Base-by-base conservation (phyloP, 2,888 invertebrate species). In the Drosophila pegasa region DNA sequence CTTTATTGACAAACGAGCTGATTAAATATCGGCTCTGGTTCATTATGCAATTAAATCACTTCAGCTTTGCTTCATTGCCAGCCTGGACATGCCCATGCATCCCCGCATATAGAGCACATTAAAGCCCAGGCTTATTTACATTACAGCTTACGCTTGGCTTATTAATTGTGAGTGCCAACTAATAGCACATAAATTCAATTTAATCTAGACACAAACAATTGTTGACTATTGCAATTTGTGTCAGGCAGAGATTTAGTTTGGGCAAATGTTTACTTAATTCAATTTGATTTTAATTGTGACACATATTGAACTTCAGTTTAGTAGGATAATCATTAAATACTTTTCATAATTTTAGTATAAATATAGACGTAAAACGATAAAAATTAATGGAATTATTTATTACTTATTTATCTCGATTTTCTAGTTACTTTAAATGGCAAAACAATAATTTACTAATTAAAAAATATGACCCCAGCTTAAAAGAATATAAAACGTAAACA, bases 1-100 rank as follows among this genome's bases (percentile, higher is more conserved):
- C 77, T 83, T 88, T 87, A 84, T 82, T 88, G 78, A 87, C 88
- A 83, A 85, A 83, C 84, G 74, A 88, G 65, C 83, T 83, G 83
- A 88, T 83, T 83, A 83, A 86, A 86, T 83, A 80, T 70, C 70
- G 64, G 80, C 85, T 83, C 78, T 79, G 68, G 71, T 64, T 79
- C 77, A 88, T 83, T 83, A 87, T 80, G 80, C 77, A 88, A 88
- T 83, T 84, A 87, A 84, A 80, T 77, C 75, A 70, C 78, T 70
- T 66, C 54, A 45, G 25, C 50, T 14, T 16, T 47, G 64, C 41
- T 47, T 76, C 58, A 69, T 56, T 77, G 56, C 54, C 55, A 59
- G 60, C 63, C 33, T 57, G 45, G 31, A 31, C 29, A 41, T 29
- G 18, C 52, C 12, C 45, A 5, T 45, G 2, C 5, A 6, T 45